phyloP scores from a whole-genome alignment of 2,797 vertebrate genomes.

The Cryptoblepharus egeriae region DNA sequence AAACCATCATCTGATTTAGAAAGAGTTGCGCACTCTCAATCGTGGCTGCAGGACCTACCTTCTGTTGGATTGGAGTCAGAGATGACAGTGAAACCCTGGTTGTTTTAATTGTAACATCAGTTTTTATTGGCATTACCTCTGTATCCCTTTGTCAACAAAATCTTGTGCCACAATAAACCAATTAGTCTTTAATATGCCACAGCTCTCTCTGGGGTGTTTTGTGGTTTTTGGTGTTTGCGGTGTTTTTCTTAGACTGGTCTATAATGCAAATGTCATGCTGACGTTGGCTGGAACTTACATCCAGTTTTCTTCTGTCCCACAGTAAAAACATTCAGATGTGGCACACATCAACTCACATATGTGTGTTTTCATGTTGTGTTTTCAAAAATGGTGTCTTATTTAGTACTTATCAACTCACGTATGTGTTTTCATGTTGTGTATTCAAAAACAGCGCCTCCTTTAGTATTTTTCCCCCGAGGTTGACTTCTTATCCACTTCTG shows the following conservation, averaged over 20 bases:
- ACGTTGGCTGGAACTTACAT: not conserved
- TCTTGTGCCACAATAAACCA: not conserved
- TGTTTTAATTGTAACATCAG: not conserved
- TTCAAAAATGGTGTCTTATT: not conserved
- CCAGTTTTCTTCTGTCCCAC: not conserved
- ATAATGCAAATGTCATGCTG: constrained; percentile 1
- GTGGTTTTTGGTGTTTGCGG: constrained; percentile 1
- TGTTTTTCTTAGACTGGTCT: constrained; percentile 1
- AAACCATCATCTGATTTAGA: not conserved
- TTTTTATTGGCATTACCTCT: not conserved
- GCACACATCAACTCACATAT: not conserved
- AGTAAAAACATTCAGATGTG: not conserved
- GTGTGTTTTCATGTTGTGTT: not conserved
- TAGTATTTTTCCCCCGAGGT: not conserved
- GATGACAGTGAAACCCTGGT: not conserved
- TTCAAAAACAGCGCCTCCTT: not conserved
- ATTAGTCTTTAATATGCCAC: not conserved
- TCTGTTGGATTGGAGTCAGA: not conserved
- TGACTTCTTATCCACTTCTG: too few species aligned
- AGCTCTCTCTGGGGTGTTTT: not conserved
- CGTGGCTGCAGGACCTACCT: not conserved
- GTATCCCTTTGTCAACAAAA: not conserved
- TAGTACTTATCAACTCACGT: not conserved
- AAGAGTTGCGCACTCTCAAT: not conserved
- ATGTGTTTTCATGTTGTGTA: not conserved